Base-by-base conservation (phyloP, 2,113 vertebrate species). In the Pangasianodon hypophthalmus region DNA sequence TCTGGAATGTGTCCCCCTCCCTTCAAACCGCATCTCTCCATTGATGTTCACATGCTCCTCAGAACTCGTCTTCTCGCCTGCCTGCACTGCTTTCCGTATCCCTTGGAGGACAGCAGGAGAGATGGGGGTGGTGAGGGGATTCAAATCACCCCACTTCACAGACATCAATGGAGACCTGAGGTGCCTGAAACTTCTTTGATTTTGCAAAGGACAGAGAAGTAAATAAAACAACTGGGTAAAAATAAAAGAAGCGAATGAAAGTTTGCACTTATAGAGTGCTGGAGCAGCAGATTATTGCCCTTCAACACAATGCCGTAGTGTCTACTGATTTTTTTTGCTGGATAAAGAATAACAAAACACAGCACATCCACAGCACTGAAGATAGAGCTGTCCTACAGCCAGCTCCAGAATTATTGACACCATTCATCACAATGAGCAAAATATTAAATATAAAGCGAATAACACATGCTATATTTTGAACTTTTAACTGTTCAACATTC, bases 41-140 rank as follows among this genome's bases (percentile, higher is more conserved):
- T 93, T 92, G 92, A 93, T 90, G 91, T 93, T 93, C 91, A 91
- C 87, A 92, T 83, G 86, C 86, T 91, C 84, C 87, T 93, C 88
- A 92, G 93, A 93, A 93, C 84, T 89, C 90, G 77, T 89, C 90
- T 90, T 58, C 91, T 62, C 32, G 84, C 84, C 88, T 75, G 90
- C 84, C 87, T 86, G 87, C 85, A 46, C 91, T 89, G 77, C 87
- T 89, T 84, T 84, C 85, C 32, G 37, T 86, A 90, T 93, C 84
- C 85, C 90, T 90, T 80, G 88, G 32, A 84, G 67, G 86, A 90
- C 82, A 88, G 67, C 56, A 87, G 77, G 60, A 75, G 46, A 90
- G 86, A 80, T 69, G 79, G 73, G 81, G 77, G 41, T 85, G 81
- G 62, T 37, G 92, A 82, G 81, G 90, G 92, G 88, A 88, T 92